Evolutionary conservation across 2,888 invertebrate species (phyloP).

Genomic region (Xylota segnis): DNA sequence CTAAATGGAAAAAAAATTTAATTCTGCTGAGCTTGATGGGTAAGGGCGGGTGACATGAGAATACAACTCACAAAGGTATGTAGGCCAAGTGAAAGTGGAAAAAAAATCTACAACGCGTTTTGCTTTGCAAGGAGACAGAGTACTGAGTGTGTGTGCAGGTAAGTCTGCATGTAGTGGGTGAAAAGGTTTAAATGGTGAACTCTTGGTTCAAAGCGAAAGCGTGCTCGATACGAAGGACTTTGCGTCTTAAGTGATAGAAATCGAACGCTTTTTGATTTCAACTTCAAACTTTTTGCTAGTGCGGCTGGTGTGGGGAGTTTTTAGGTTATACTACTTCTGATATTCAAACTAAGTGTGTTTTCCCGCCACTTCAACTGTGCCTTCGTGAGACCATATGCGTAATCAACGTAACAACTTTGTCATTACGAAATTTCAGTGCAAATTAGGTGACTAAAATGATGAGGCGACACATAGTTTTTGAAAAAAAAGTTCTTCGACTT

Average conservation of each 20-base stretch:
- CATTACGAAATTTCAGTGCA: too few relatives aligned
- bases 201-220: constrained; percentile 2
- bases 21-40: constrained; percentile 2
- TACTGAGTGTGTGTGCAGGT: background rate
- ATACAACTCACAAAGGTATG: constrained; percentile 29
- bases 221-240: constrained; percentile 6
- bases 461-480: too few relatives aligned
- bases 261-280: background rate
- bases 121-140: background rate
- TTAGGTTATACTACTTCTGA: too few relatives aligned
- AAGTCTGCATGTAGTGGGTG: background rate
- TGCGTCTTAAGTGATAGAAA: background rate
- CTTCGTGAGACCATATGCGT: too few relatives aligned
- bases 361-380: too few relatives aligned
- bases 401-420: too few relatives aligned
- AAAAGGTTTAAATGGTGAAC: constrained; percentile 2
- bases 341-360: too few relatives aligned
- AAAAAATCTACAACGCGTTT: constrained; percentile 23
- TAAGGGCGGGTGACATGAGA: constrained; percentile 5
- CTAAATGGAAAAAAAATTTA: background rate
- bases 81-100: constrained; percentile 49
- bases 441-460: too few relatives aligned
- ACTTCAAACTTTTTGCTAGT: background rate
- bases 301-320: too few relatives aligned
- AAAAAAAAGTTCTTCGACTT: too few relatives aligned